Conservation (phyloP, 2,888 invertebrate genomes). For the Anorthoa munda region DNA sequence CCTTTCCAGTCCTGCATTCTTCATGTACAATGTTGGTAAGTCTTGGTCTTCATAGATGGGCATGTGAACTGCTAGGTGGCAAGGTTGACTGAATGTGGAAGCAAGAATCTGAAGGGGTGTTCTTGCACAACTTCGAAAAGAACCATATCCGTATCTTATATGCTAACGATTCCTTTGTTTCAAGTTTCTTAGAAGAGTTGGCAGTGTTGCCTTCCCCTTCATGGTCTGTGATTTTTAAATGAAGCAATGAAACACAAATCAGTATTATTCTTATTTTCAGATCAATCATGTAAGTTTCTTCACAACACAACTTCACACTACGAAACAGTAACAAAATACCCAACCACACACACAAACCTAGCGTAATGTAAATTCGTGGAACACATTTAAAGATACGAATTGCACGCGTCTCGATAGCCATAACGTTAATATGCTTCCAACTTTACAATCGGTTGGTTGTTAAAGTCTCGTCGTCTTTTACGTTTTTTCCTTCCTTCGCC, state of each 20-base stretch:
- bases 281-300: not conserved
- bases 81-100: not conserved
- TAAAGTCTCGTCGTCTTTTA: conserved; percentile 72
- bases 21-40: not conserved
- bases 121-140: not conserved
- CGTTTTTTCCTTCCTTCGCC: conserved; percentile 66
- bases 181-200: not conserved
- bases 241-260: not conserved
- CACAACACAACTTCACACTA: conserved; percentile 17
- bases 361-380: conserved; percentile 75
- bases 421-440: conserved; percentile 80
- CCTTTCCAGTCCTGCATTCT: not conserved
- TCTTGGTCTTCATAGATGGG: not conserved
- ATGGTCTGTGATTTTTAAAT: too few relatives aligned
- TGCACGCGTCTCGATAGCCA: conserved; percentile 73
- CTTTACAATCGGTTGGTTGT: conserved; percentile 85
- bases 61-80: not conserved
- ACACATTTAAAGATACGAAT: conserved; percentile 76
- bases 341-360: conserved; percentile 46
- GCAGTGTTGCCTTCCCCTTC: not conserved
- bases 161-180: not conserved
- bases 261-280: not conserved
- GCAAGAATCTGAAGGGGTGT: not conserved
- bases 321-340: conserved; percentile 22
- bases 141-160: not conserved